Conservation (phyloP, 2,113 vertebrate genomes). For the Elanus axillaris region DNA sequence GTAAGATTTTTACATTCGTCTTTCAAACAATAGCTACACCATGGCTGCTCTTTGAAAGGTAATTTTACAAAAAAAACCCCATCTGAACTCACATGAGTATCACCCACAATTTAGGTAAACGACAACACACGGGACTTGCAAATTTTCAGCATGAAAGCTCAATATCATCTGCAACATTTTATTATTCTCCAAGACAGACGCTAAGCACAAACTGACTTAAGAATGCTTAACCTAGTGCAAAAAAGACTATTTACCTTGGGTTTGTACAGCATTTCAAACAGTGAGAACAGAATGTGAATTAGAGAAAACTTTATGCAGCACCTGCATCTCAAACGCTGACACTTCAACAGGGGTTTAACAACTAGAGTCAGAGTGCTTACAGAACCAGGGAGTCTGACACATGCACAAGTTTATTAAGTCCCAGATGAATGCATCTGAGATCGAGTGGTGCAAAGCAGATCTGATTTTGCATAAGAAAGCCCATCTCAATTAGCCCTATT, state of each 20-base stretch:
- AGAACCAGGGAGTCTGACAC: background rate
- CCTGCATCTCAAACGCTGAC: background rate
- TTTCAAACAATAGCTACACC: background rate
- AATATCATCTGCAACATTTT: background rate
- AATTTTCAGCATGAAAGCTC: background rate
- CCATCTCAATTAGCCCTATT: background rate
- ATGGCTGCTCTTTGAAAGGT: background rate
- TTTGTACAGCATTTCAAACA: background rate
- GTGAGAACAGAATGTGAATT: background rate
- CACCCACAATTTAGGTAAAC: background rate
- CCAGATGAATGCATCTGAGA: background rate
- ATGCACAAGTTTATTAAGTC: background rate
- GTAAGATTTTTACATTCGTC: background rate
- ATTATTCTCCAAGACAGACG: background rate
- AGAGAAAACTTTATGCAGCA: constrained; percentile 17
- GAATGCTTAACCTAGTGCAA: background rate
- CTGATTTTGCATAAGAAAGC: constrained; percentile 38
- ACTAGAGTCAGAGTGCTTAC: background rate
- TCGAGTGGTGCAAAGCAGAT: background rate
- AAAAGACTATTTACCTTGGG: background rate
- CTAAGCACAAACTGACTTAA: background rate
- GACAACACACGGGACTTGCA: background rate
- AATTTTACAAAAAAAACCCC: background rate
- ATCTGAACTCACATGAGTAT: background rate
- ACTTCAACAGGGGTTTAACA: background rate